Base-by-base conservation (phyloP, 23 tunicate species). In the Ciona savignyi region DNA sequence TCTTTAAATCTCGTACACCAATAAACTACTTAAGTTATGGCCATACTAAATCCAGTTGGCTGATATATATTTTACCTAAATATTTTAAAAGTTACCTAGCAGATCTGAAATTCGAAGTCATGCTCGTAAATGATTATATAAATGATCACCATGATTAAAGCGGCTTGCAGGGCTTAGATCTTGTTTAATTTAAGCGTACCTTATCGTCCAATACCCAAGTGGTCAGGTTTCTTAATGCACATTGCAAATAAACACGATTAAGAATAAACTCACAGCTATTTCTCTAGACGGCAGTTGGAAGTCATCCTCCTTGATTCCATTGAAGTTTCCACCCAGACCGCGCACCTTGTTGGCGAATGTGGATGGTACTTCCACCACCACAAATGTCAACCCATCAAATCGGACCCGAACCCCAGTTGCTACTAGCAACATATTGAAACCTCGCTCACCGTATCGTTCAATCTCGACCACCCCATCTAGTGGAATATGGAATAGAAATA, bases 321-420 rank as follows among this genome's bases (percentile, higher is more conserved):
- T 81, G 74, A 23, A 81, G 35, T 81, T 81, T 32, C 86, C 86
- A 0, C 75, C 86, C 3, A 81, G 30, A 21, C 86, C 86, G 9
- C 72, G 25, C 74, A 81, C 51, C 23, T 30, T 74, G 68, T 65
- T 35, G 29, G 32, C 23, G 56, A 71, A 81, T 3, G 30, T 30
- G 19, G 64, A 33, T 11, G 86, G 72, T 0, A 81, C 86, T 1
- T 33, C 64, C 30, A 81, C 86, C 24, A 63, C 72, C 60, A 81
- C 65, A 30, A 65, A 42, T 1, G 32, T 29, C 2, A 74, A 4
- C 2, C 73, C 68, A 51, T 81, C 86, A 63, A 63, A 81, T 31
- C 22, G 35, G 33, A 81, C 42, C 27, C 22, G n/a, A 15, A 74
- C 79, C 0, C 32, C 67, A n/a, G 64, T 63, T 33, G 67, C 73